Conservation (phyloP, 2,797 vertebrate genomes). For the Huso huso region DNA sequence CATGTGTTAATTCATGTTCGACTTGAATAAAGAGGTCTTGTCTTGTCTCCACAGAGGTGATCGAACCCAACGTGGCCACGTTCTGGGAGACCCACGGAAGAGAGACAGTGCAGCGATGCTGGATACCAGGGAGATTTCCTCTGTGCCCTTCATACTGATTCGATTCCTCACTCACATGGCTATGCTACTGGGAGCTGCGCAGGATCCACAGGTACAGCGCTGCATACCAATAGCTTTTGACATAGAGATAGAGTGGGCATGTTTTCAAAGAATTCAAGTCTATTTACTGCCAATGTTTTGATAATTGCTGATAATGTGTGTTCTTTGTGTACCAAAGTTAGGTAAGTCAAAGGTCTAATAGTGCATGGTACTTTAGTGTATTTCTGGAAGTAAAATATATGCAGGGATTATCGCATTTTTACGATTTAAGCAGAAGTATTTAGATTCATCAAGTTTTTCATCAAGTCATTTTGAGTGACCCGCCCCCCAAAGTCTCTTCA, state of each 20-base stretch:
- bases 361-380: too few relatives aligned
- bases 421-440: too few relatives aligned
- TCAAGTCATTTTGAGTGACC: neutral
- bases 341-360: too few relatives aligned
- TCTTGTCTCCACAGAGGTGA: slow-evolving; percentile 49
- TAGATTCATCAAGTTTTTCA: too few relatives aligned
- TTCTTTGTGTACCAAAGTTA: too few relatives aligned
- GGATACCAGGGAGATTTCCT: slow-evolving; percentile 69
- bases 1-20: too few relatives aligned
- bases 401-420: too few relatives aligned
- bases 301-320: too few relatives aligned
- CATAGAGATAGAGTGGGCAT: neutral
- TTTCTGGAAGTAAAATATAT: too few relatives aligned
- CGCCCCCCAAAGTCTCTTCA: neutral
- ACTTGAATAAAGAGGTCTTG: neutral
- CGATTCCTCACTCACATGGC: slow-evolving; percentile 79
- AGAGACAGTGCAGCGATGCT: slow-evolving; percentile 46
- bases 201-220: slow-evolving; percentile 49
- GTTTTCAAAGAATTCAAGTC: neutral
- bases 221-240: neutral
- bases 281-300: too few relatives aligned
- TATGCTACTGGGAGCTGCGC: slow-evolving; percentile 68
- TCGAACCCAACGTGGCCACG: slow-evolving; percentile 76
- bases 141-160: slow-evolving; percentile 58
- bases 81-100: slow-evolving; percentile 57